A percentile compares a stretch with the other conserved stretches of the same genome.
These are phyloP conservation scores for Entomobrya proxima DNA, from an alignment of 2,888 invertebrate species.

Conservation along the genomic window DNA sequence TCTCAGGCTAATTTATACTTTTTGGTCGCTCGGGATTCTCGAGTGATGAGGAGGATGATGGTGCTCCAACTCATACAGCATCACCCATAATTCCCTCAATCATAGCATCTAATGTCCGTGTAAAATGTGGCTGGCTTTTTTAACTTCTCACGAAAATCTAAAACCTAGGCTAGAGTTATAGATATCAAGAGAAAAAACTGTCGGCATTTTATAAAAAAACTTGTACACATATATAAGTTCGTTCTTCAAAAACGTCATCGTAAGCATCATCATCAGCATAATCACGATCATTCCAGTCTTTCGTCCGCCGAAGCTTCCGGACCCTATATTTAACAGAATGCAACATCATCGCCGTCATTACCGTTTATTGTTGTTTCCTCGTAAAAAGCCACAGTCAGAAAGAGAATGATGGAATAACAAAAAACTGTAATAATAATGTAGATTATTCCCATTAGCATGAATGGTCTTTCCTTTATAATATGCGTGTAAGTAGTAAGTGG, in stretches of 20 bases:
- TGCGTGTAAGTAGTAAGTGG: background rate
- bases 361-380: constrained; percentile 61
- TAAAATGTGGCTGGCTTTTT: constrained; percentile 33
- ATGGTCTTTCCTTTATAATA: background rate
- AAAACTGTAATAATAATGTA: constrained; percentile 35
- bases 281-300: constrained; percentile 56
- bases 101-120: constrained; percentile 39
- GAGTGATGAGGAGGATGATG: constrained; percentile 27
- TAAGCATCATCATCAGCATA: constrained; percentile 42
- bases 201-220: constrained; percentile 38
- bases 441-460: constrained; percentile 38
- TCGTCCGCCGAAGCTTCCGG: constrained; percentile 59
- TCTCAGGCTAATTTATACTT: constrained; percentile 67
- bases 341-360: constrained; percentile 63
- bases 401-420: background rate
- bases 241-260: constrained; percentile 37
- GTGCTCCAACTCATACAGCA: constrained; percentile 16
- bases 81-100: constrained; percentile 46
- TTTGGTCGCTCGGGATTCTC: constrained; percentile 38
- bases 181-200: constrained; percentile 14
- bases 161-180: background rate
- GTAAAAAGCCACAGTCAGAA: constrained; percentile 4
- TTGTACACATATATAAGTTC: background rate
- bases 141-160: constrained; percentile 36
- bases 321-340: constrained; percentile 67